Percentiles rank a stretch among this genome's conserved stretches.
Evolutionary conservation across 2,888 invertebrate genomes (phyloP).

Genomic region (Crematogaster levior): DNA sequence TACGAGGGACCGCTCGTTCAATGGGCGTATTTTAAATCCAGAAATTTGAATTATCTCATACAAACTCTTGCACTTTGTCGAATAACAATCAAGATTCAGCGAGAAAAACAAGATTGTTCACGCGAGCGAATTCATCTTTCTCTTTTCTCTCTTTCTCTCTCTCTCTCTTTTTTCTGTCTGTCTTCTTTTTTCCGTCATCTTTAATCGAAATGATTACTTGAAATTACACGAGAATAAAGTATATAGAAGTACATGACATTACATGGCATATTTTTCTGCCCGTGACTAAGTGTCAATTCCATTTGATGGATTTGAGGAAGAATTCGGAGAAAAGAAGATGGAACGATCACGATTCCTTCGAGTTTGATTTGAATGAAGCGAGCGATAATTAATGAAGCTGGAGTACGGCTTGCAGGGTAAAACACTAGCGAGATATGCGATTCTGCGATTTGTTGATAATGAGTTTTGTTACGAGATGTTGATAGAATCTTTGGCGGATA

Average conservation of each 20-base stretch:
- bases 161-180: slow-evolving; percentile 1
- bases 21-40: slow-evolving; percentile 47
- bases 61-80: slow-evolving; percentile 52
- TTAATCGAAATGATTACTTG: slow-evolving; percentile 57
- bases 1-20: slow-evolving; percentile 57
- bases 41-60: slow-evolving; percentile 51
- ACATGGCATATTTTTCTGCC: slow-evolving; percentile 71
- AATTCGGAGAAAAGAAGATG: slow-evolving; percentile 34
- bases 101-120: slow-evolving; percentile 38
- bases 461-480: slow-evolving; percentile 79
- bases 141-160: slow-evolving; percentile 21
- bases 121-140: slow-evolving; percentile 33
- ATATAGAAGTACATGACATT: slow-evolving; percentile 55
- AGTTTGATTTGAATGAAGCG: slow-evolving; percentile 58
- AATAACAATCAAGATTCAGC: slow-evolving; percentile 38
- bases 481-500: slow-evolving; percentile 64
- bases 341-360: slow-evolving; percentile 46
- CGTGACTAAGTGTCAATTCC: slow-evolving; percentile 58
- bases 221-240: slow-evolving; percentile 56
- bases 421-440: slow-evolving; percentile 56
- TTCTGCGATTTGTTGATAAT: slow-evolving; percentile 78
- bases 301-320: slow-evolving; percentile 51
- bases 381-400: slow-evolving; percentile 56
- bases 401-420: slow-evolving; percentile 59
- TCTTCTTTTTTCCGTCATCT: slow-evolving; percentile 50